Evolutionary conservation across 2,113 vertebrate genomes (phyloP).

Genomic region (Eurystomus gularis): DNA sequence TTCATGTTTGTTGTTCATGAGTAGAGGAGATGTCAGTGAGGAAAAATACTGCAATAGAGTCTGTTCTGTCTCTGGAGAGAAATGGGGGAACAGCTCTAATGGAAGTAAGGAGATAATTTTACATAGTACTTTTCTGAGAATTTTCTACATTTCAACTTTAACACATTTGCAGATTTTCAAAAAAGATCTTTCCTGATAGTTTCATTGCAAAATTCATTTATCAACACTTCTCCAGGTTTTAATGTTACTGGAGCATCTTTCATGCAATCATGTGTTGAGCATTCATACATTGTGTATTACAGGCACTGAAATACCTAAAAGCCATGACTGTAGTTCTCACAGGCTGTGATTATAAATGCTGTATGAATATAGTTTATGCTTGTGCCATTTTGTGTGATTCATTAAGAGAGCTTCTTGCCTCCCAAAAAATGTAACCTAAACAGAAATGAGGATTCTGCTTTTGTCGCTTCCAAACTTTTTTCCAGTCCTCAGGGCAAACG

Average conservation of each 20-base stretch:
- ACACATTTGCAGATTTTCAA: background rate
- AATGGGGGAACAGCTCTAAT: background rate
- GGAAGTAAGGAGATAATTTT: background rate
- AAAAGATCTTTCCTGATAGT: background rate
- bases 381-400: background rate
- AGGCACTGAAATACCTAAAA: background rate
- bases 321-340: background rate
- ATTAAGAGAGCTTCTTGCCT: background rate
- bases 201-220: background rate
- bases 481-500: background rate
- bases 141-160: background rate
- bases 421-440: background rate
- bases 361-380: background rate
- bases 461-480: background rate
- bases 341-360: background rate
- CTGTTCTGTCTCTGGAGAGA: background rate
- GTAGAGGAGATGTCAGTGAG: background rate
- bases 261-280: background rate
- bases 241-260: background rate
- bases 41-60: background rate
- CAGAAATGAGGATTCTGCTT: background rate
- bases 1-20: background rate
- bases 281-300: background rate
- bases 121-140: background rate
- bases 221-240: background rate